Percentiles rank a stretch among this genome's conserved stretches.
Conservation (phyloP, 2,797 vertebrate genomes). For the Hemitrygon akajei region DNA sequence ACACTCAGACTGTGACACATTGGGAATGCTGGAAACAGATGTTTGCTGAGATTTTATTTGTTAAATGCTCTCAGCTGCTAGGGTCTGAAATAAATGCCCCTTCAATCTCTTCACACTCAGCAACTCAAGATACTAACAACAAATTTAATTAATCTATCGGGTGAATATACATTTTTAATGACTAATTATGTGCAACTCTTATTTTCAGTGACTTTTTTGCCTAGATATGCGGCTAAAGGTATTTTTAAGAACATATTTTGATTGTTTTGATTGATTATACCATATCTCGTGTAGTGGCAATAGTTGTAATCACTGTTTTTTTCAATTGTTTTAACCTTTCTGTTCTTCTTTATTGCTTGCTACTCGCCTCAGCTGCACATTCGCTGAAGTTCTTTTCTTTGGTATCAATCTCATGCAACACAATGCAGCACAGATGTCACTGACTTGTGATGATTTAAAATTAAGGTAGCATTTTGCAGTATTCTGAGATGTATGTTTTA, state of each 20-base stretch:
- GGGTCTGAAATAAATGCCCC: background rate
- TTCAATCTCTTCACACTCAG: background rate
- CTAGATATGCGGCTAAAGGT: background rate
- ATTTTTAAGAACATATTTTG: background rate
- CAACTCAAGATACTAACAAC: background rate
- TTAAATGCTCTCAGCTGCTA: constrained; percentile 28
- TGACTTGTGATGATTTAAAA: background rate
- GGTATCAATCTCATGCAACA: background rate
- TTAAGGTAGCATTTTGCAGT: background rate
- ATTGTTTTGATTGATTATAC: background rate
- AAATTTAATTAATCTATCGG: background rate
- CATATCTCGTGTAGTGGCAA: background rate
- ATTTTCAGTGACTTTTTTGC: background rate
- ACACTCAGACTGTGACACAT: constrained; percentile 28
- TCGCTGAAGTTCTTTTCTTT: background rate
- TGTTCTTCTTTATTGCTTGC: background rate
- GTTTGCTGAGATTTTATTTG: constrained; percentile 22
- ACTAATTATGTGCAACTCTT: background rate
- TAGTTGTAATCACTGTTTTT: background rate
- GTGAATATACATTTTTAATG: background rate
- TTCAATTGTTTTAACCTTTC: background rate
- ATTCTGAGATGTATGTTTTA: background rate
- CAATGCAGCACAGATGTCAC: background rate
- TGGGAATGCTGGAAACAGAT: constrained; percentile 30
- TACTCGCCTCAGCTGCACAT: background rate